A percentile compares a stretch with the other conserved stretches of the same genome.
phyloP scores from a whole-genome alignment of 2,888 invertebrate genomes.

The Eumacrocentrus americanus region DNA sequence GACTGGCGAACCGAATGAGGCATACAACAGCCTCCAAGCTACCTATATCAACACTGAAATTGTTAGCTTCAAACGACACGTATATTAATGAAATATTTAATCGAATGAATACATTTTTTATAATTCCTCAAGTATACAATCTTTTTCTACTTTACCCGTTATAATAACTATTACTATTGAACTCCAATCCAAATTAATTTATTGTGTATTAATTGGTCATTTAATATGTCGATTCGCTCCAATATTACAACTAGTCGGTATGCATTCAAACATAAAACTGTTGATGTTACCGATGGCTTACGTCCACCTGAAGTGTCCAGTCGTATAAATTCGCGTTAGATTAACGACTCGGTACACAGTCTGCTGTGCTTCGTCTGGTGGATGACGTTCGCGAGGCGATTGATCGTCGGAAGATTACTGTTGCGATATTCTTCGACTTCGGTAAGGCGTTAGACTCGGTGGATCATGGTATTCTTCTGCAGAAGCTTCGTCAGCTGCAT shows the following conservation, averaged over 20 bases:
- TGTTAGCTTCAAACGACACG: constrained; percentile 93
- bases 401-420: no score
- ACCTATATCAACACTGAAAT: constrained; percentile 96
- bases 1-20: constrained; percentile 77
- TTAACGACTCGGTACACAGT: no score
- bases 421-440: no score
- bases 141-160: constrained; percentile 27
- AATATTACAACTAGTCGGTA: constrained; percentile 94
- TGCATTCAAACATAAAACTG: constrained; percentile 80
- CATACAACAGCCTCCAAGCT: constrained; percentile 78
- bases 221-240: constrained; percentile 79
- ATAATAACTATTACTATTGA: constrained; percentile 13
- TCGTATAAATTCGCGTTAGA: constrained; percentile 88
- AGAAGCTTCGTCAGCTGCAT: no score
- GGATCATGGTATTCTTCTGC: no score
- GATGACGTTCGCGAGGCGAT: no score
- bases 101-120: constrained; percentile 58
- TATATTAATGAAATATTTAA: constrained; percentile 66
- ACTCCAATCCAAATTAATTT: no score
- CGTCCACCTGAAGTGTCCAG: constrained; percentile 70
- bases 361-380: no score
- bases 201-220: constrained; percentile 16
- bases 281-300: constrained; percentile 69
- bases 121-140: constrained; percentile 3
- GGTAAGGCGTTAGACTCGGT: no score